Evolutionary conservation across 2,888 invertebrate species (phyloP).

Genomic region (Stictocephala bisonia): DNA sequence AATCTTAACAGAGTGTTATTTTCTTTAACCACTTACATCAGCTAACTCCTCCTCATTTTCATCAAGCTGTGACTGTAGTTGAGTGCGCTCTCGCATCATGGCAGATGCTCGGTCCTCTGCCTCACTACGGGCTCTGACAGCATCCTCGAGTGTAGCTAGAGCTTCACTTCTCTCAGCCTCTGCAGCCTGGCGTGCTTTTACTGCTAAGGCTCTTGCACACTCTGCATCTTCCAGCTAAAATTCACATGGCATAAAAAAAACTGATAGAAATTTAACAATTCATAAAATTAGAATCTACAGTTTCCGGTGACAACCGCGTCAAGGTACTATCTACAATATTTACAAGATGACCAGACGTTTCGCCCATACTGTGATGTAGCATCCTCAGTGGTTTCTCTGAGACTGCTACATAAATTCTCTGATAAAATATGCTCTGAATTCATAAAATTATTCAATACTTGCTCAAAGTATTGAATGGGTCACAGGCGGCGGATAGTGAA

Average conservation of each 20-base stretch:
- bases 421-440: no score
- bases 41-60: constrained; percentile 95
- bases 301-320: no score
- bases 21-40: no score
- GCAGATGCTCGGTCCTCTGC: constrained; percentile 81
- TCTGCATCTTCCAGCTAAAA: constrained; percentile 89
- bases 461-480: no score
- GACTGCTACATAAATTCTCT: no score
- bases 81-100: constrained; percentile 82
- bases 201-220: constrained; percentile 83
- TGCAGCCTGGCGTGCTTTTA: constrained; percentile 86
- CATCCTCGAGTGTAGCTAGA: constrained; percentile 85
- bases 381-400: no score
- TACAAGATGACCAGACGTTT: no score
- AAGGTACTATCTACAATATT: no score
- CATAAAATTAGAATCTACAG: background rate
- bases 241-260: background rate
- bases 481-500: no score
- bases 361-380: no score
- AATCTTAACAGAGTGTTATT: no score
- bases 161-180: constrained; percentile 90
- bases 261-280: background rate
- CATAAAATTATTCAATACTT: no score
- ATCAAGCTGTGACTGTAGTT: constrained; percentile 85
- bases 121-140: constrained; percentile 77